Evolutionary conservation across 2,797 vertebrate genomes (phyloP), one percentile per base, ranked within the genome.

Genomic region (Mus minutoides): DNA sequence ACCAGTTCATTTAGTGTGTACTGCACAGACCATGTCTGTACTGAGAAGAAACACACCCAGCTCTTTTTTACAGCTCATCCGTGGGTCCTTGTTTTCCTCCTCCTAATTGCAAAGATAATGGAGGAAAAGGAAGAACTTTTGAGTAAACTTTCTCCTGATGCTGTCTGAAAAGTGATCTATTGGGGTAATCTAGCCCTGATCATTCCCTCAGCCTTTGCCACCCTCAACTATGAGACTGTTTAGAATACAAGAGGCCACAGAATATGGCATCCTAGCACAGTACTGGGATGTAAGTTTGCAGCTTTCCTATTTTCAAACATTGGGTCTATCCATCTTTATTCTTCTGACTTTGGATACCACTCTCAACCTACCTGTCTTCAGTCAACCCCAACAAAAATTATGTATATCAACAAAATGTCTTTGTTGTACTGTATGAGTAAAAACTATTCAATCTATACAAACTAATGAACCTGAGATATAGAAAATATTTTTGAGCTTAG

Each of bases 31-130:
- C 58, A n/a, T 4, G 5, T 52, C 16, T 92, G 71, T 52, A 12
- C 83, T 73, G 26, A 64, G 73, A 94, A 90, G 37, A 86, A 86
- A 90, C 94, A 93, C 0, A 54, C 21, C 4, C 34, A 85, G 37
- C 26, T 87, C 56, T 58, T 92, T 89, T 60, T 31, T 89, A 93
- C 31, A 93, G 17, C 52, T 16, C 82, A 34, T 92, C 46, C 22
- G 49, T 83, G 69, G 9, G 22, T 87, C 54, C 75, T 95, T 73
- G 37, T 83, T 85, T 82, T 83, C 34, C 31, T 90, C 56, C 3
- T 93, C 43, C 80, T 76, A 71, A 88, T 84, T 13, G 64, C 34
- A 91, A 84, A 93, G 46, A 92, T 58, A 96, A 92, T 22, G 46
- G 56, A 94, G 26, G 58, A 76, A 80, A 91, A 22, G 34, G 40